phyloP scores from a whole-genome alignment of 2,797 vertebrate species.

The Eulemur mongoz region DNA sequence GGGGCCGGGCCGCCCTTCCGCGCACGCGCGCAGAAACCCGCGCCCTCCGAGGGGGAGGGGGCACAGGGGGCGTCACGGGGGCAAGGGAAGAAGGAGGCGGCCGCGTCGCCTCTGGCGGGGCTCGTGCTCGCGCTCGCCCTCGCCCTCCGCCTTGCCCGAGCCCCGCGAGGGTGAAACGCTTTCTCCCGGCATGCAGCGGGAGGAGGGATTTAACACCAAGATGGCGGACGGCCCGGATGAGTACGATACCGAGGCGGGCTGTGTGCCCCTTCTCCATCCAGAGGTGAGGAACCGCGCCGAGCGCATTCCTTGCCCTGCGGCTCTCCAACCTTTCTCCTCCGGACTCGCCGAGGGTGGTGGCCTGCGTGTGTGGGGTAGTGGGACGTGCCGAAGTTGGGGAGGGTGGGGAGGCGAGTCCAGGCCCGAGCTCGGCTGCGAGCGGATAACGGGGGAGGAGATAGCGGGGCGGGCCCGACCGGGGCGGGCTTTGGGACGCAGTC shows the following conservation, averaged over 20 bases:
- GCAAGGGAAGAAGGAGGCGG: background rate
- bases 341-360: background rate
- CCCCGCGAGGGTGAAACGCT: constrained; percentile 73
- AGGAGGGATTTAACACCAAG: constrained; percentile 92
- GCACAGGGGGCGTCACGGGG: background rate
- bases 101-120: constrained; percentile 55
- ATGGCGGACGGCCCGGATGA: constrained; percentile 98
- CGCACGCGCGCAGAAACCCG: constrained; percentile 3
- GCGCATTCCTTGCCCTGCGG: background rate
- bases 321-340: background rate
- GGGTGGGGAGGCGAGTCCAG: constrained; percentile 42
- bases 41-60: background rate
- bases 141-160: constrained; percentile 47
- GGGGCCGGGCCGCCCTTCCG: background rate
- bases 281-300: constrained; percentile 87
- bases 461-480: constrained; percentile 61
- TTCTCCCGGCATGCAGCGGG: constrained; percentile 95
- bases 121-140: constrained; percentile 8
- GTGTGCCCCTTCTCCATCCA: constrained; percentile 96
- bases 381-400: background rate
- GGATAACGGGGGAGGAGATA: constrained; percentile 76
- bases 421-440: constrained; percentile 61
- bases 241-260: constrained; percentile 96
- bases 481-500: constrained; percentile 47
- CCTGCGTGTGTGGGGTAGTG: background rate